phyloP scores from a whole-genome alignment of 2,888 invertebrate genomes.

The Folsomia manolachei region DNA sequence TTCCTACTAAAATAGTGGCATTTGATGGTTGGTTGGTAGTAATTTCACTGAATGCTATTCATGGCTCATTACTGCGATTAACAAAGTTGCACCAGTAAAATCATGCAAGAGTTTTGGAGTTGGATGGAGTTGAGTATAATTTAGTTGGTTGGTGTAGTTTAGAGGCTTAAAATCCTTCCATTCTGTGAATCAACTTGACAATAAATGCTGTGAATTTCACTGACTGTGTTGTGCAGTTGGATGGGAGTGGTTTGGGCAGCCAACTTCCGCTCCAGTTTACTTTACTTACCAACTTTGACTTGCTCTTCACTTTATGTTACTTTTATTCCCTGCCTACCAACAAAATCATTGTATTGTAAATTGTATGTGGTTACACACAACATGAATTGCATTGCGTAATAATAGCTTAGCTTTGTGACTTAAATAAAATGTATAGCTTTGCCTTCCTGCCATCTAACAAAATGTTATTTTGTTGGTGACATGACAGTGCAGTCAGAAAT shows the following conservation, averaged over 20 bases:
- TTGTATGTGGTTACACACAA: background rate
- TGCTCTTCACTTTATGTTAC: background rate
- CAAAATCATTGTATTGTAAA: background rate
- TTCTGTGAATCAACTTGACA: background rate
- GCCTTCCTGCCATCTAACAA: too few relatives aligned
- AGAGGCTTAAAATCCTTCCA: background rate
- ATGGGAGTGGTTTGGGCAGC: background rate
- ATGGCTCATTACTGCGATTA: slow-evolving; percentile 47
- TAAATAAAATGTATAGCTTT: background rate
- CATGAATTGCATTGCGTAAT: background rate
- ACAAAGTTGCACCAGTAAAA: slow-evolving; percentile 41
- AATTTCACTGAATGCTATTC: slow-evolving; percentile 39
- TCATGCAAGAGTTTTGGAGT: too few relatives aligned
- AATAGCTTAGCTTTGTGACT: background rate
- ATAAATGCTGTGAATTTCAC: background rate
- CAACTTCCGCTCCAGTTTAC: background rate
- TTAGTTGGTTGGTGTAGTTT: background rate
- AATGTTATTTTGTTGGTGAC: background rate
- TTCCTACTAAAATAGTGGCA: background rate
- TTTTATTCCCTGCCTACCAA: background rate
- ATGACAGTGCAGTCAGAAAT: background rate
- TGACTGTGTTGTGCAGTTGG: background rate
- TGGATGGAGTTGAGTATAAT: too few relatives aligned
- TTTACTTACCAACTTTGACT: background rate
- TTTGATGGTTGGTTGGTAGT: background rate